A percentile compares a stretch with the other conserved stretches of the same genome.
These are phyloP conservation scores for Drosophila yakuba DNA, from an alignment of 1,140 invertebrate genomes.

Conservation along the genomic window DNA sequence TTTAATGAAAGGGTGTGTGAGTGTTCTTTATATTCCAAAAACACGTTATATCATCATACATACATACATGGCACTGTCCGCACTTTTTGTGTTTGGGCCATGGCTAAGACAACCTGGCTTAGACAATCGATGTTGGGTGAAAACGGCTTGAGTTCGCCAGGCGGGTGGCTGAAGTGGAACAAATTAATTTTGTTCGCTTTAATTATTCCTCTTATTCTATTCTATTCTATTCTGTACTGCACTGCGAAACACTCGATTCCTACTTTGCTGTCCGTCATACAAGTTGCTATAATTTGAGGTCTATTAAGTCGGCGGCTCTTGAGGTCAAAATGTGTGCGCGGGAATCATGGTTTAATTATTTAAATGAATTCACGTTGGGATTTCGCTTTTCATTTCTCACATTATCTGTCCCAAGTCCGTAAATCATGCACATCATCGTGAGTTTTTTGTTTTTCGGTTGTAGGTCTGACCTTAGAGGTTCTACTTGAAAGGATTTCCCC, in stretches of 20 bases:
- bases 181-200: constrained; percentile 80
- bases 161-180: constrained; percentile 80
- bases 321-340: constrained; percentile 47
- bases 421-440: constrained; percentile 53
- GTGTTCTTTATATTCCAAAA: constrained; percentile 22
- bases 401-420: constrained; percentile 1
- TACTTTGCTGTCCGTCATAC: constrained; percentile 33
- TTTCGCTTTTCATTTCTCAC: constrained; percentile 10
- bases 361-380: constrained; percentile 66
- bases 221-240: neutral
- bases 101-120: constrained; percentile 52
- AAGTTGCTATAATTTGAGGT: constrained; percentile 68
- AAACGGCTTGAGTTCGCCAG: constrained; percentile 72
- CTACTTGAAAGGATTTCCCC: neutral
- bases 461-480: neutral
- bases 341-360: constrained; percentile 75
- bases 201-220: constrained; percentile 47
- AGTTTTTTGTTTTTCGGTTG: neutral
- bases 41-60: constrained; percentile 47
- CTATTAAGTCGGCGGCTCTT: constrained; percentile 62
- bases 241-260: constrained; percentile 3
- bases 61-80: constrained; percentile 10
- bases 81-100: constrained; percentile 49
- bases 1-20: constrained; percentile 2
- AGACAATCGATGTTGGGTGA: constrained; percentile 28